Evolutionary conservation across 2,113 vertebrate genomes (phyloP), one percentile per base, ranked within the genome.

Genomic region (Melanotaenia duboulayi): DNA sequence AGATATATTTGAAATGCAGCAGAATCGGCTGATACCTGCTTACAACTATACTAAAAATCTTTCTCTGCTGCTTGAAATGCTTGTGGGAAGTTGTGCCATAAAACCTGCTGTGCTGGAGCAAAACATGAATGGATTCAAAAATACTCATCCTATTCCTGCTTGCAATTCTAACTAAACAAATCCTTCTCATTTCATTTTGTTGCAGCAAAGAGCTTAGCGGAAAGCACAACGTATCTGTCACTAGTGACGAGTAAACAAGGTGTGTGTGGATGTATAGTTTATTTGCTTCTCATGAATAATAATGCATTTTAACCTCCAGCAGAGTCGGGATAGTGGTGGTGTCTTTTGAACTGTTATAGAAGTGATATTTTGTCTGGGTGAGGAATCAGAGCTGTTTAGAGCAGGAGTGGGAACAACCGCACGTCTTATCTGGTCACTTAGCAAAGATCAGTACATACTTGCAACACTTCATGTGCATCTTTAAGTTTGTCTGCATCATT

Each of bases 201-300:
- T 86, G 65, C 86, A 89, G 85, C 1, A 2, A 23, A 76, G 59
- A 78, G 19, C 39, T 42, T 74, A 60, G 42, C 24, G 49, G 78
- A 71, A 48, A 42, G 42, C 1, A 74, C 83, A 80, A 71, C 74
- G 16, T 40, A 60, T 24, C 63, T 8, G 17, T 57, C 71, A 70
- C n/a, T 39, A 75, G 32, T 69, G 55, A 74, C 55, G 4, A 51
- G 4, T 64, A 61, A 42, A 42, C 6, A 40, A 86, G 79, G 88
- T 90, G 74, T 89, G 87, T 84, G 64, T 73, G 59, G 5, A 10
- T 57, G 23, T 37, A 23, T 28, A 23, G 11, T 8, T 22, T 59
- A 0, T 7, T 9, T 20, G 28, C 4, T 16, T 50, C 19, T 51
- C 7, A 19, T 61, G 7, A 52, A 28, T 1, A 28, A 8, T 39